A percentile compares a stretch with the other conserved stretches of the same genome.
phyloP scores from a whole-genome alignment of 2,113 vertebrate genomes.

The Nannobrachium achirus region DNA sequence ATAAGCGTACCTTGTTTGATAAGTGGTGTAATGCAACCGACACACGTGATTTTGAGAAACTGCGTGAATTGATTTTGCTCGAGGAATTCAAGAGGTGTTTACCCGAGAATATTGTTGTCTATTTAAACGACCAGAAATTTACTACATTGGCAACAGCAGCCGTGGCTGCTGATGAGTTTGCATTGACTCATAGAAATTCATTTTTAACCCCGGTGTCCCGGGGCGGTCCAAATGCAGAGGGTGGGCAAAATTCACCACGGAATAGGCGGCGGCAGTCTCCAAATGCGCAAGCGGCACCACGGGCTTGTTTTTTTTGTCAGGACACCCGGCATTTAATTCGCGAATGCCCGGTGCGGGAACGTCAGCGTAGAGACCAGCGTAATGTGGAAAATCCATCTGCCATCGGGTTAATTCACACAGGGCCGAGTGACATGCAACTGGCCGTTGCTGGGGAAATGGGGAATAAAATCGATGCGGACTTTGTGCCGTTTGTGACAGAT shows the following conservation, averaged over 20 bases:
- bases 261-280: too few relatives aligned
- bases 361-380: too few relatives aligned
- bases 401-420: too few relatives aligned
- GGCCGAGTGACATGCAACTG: too few relatives aligned
- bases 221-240: not conserved
- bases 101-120: not conserved
- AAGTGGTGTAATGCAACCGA: conserved; percentile 7
- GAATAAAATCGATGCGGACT: too few relatives aligned
- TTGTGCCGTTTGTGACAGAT: too few relatives aligned
- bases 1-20: conserved; percentile 8
- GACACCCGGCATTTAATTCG: not conserved
- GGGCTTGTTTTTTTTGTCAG: not conserved
- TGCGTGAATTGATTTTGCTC: conserved; percentile 10
- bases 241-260: not conserved
- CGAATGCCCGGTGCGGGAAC: too few relatives aligned
- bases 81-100: conserved; percentile 20
- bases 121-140: conserved; percentile 15
- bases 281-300: too few relatives aligned
- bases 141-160: not conserved
- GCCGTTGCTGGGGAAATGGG: too few relatives aligned
- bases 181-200: too few relatives aligned
- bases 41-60: not conserved
- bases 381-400: too few relatives aligned
- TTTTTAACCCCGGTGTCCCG: not conserved
- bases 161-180: too few relatives aligned